Percentiles rank a stretch among this genome's conserved stretches.
phyloP scores from a whole-genome alignment of 2,888 invertebrate genomes.

The Ptilodon capucinus region DNA sequence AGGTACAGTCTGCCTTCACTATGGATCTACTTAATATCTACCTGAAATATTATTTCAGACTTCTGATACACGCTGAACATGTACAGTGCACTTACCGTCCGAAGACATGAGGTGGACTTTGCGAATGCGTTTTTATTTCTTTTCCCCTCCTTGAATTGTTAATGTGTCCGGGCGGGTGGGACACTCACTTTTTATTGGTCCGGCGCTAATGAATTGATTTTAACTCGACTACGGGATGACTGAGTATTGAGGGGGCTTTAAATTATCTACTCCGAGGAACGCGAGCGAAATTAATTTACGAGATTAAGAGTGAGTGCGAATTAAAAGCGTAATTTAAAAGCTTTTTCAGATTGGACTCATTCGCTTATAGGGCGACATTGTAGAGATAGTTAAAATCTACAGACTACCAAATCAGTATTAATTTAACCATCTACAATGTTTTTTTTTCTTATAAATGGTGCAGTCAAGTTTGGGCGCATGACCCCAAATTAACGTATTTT shows the following conservation, averaged over 20 bases:
- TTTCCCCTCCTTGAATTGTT: constrained; percentile 52
- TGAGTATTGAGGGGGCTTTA: constrained; percentile 27
- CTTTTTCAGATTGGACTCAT: neutral
- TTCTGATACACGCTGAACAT: neutral
- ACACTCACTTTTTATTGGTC: constrained; percentile 42
- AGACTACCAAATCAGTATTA: no score
- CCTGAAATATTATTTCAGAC: no score
- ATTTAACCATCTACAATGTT: no score
- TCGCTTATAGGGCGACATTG: no score
- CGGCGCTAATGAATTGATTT: constrained; percentile 53
- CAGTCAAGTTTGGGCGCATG: no score
- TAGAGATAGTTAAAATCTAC: no score
- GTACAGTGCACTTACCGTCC: neutral
- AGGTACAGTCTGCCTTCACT: no score
- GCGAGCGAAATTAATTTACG: constrained; percentile 1
- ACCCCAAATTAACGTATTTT: no score
- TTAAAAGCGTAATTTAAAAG: neutral
- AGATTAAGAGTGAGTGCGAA: constrained; percentile 1
- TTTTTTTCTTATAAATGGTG: no score
- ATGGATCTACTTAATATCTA: no score
- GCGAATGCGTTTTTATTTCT: constrained; percentile 30
- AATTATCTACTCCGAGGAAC: neutral
- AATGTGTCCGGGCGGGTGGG: constrained; percentile 45
- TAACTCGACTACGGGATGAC: constrained; percentile 41
- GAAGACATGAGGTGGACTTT: constrained; percentile 43